phyloP scores from a whole-genome alignment of 2,888 invertebrate genomes.

The Eupelmus urozonus region DNA sequence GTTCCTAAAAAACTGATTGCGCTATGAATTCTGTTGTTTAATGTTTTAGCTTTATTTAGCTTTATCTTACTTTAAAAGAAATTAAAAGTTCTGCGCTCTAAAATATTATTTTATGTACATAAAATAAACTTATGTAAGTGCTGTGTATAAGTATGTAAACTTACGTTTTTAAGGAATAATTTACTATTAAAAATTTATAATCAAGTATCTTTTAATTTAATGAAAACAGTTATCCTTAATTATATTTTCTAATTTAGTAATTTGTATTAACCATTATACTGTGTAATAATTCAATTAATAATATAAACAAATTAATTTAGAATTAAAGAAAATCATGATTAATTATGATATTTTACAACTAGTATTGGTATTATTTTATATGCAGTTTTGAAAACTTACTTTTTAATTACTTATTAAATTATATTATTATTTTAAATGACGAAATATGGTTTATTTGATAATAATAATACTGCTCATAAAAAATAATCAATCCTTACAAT shows the following conservation, averaged over 20 bases:
- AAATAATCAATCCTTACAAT: too few relatives aligned
- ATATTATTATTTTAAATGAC: not conserved
- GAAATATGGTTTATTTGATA: not conserved
- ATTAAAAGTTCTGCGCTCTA: conserved; percentile 48
- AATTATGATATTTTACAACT: too few relatives aligned
- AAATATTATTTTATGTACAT: conserved; percentile 57
- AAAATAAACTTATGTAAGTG: conserved; percentile 57
- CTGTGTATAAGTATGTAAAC: conserved; percentile 52
- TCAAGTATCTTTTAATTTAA: conserved; percentile 22
- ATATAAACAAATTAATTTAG: not conserved
- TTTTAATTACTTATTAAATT: not conserved
- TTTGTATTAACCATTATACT: not conserved
- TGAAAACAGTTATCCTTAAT: not conserved
- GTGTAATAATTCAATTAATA: not conserved
- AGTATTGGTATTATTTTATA: too few relatives aligned
- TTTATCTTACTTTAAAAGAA: conserved; percentile 22
- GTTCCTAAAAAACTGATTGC: conserved; percentile 35
- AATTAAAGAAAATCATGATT: not conserved
- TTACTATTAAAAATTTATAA: conserved; percentile 35
- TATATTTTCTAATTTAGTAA: not conserved
- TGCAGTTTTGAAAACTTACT: too few relatives aligned
- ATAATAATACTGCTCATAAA: not conserved
- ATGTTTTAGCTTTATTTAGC: conserved; percentile 42
- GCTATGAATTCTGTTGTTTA: conserved; percentile 21
- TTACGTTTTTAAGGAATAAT: conserved; percentile 59